These are phyloP conservation scores for Drosophila arizonae DNA, from an alignment of 1,140 invertebrate genomes.

Conservation along the genomic window DNA sequence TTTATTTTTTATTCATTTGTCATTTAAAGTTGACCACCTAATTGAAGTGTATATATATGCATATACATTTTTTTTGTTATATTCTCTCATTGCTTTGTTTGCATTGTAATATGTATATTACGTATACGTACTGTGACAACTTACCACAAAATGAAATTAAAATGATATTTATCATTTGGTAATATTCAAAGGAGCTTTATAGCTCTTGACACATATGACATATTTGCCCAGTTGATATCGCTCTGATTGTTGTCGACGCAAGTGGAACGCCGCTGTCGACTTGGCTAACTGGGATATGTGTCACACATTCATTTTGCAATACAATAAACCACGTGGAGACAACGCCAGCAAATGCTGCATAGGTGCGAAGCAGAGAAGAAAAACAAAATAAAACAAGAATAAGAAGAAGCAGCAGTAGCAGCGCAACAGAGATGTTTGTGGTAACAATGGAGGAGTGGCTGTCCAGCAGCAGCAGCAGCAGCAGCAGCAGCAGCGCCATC, in stretches of 20 bases:
- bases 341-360: constrained; percentile 14
- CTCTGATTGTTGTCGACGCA: constrained; percentile 22
- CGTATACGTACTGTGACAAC: too few species aligned
- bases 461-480: neutral
- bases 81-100: too few species aligned
- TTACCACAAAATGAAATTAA: too few species aligned
- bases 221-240: constrained; percentile 4
- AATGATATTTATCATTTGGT: too few species aligned
- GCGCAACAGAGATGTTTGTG: neutral
- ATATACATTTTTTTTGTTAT: too few species aligned
- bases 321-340: constrained; percentile 61
- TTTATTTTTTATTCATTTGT: neutral
- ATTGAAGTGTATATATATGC: neutral
- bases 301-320: constrained; percentile 67
- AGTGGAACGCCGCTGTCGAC: constrained; percentile 30
- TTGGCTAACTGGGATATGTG: constrained; percentile 58
- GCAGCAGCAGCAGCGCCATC: neutral
- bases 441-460: constrained; percentile 48
- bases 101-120: too few species aligned
- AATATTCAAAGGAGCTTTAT: too few species aligned
- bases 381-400: constrained; percentile 21
- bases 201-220: neutral
- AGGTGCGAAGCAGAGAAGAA: constrained; percentile 50
- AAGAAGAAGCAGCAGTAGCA: neutral
- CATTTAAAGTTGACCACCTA: too few species aligned